Percentiles rank a stretch among this genome's conserved stretches.
phyloP scores from a whole-genome alignment of 1,140 invertebrate species.

The Brachionus rotundiformis region DNA sequence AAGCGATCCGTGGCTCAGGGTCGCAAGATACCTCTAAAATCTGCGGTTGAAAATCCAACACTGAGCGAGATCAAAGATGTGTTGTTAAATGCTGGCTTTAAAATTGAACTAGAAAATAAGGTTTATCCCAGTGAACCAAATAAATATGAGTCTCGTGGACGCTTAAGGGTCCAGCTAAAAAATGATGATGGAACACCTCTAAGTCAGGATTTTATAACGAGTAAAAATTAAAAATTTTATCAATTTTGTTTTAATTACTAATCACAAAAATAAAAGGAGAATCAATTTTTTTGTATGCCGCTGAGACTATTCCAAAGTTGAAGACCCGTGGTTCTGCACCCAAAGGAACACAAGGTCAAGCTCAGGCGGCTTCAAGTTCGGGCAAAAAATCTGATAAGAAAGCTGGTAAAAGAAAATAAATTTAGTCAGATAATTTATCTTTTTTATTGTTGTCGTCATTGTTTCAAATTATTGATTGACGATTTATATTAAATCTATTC shows the following conservation, averaged over 20 bases:
- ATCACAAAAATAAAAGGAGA: too few relatives aligned
- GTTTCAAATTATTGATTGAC: background rate
- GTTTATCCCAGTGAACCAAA: constrained; percentile 85
- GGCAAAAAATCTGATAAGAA: constrained; percentile 36
- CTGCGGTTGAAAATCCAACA: constrained; percentile 90
- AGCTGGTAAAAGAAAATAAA: constrained; percentile 37
- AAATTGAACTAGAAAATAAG: constrained; percentile 89
- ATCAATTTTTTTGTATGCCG: constrained; percentile 75
- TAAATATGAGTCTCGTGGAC: constrained; percentile 79
- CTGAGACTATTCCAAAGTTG: constrained; percentile 84
- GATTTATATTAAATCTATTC: too few relatives aligned
- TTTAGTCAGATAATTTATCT: background rate
- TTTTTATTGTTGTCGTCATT: background rate
- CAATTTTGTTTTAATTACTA: too few relatives aligned
- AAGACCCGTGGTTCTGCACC: constrained; percentile 68
- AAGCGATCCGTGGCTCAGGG: constrained; percentile 86
- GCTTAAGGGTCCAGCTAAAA: constrained; percentile 86
- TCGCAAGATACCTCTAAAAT: constrained; percentile 76
- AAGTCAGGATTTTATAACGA: constrained; percentile 73
- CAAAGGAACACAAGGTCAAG: background rate
- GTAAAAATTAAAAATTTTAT: constrained; percentile 60
- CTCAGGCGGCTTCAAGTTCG: background rate
- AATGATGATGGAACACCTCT: constrained; percentile 82
- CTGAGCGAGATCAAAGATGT: constrained; percentile 90
- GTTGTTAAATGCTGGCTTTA: constrained; percentile 75